phyloP scores from a whole-genome alignment of 2,113 vertebrate species.

The Haliaeetus leucogaster region DNA sequence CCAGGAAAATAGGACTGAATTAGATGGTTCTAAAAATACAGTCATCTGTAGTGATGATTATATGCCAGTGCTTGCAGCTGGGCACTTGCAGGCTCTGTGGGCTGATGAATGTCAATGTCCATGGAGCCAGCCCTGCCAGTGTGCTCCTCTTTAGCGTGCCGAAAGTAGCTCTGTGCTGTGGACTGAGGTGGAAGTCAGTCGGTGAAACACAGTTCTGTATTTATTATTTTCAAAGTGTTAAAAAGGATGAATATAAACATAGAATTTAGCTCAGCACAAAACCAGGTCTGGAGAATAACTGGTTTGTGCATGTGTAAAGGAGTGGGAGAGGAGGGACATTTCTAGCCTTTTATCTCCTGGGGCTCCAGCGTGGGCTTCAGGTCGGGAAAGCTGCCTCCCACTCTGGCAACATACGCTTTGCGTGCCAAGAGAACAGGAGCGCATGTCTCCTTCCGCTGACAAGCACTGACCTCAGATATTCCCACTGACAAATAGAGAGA shows the following conservation, averaged over 20 bases:
- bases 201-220: not conserved
- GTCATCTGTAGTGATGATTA: not conserved
- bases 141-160: not conserved
- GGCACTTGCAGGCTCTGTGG: not conserved
- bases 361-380: not conserved
- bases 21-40: not conserved
- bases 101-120: not conserved
- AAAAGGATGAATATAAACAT: not conserved
- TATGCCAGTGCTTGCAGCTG: constrained; percentile 3
- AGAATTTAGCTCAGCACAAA: not conserved
- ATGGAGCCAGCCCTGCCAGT: not conserved
- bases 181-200: not conserved
- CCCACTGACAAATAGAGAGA: not conserved
- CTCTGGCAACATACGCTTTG: not conserved
- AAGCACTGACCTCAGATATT: not conserved
- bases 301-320: not conserved
- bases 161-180: not conserved
- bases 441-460: not conserved
- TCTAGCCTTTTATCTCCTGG: not conserved
- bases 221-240: not conserved
- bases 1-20: not conserved
- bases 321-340: not conserved
- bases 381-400: not conserved
- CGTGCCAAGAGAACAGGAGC: not conserved
- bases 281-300: not conserved